Base-by-base conservation (phyloP, 2,113 vertebrate species). In the Gopherus flavomarginatus region DNA sequence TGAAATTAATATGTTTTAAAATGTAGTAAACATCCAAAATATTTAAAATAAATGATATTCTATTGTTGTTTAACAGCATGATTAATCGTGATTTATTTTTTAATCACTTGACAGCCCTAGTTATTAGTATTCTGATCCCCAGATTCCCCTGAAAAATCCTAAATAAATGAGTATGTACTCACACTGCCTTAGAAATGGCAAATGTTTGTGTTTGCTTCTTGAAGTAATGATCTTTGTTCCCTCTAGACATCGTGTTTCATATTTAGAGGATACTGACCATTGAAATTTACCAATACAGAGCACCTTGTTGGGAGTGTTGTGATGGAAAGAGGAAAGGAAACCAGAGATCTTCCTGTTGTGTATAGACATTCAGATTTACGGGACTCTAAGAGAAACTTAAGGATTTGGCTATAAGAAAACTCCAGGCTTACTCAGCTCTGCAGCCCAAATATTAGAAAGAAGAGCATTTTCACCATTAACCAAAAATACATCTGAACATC, bases 281-380 rank as follows among this genome's bases (percentile, higher is more conserved):
- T 95, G 95, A 90, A 90, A 81, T 93, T 94, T 96, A 92, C 89
- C 85, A 81, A 47, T 80, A 84, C 75, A 92, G 17, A 96, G 52
- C 84, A n/a, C 79, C 53, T 13, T 87, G 50, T 86, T 92, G 72
- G 69, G 59, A 91, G 7, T 56, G 84, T 90, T 44, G 86, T n/a
- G 94, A 86, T 90, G 17, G 75, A 88, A 85, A 89, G 5, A 22
- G 85, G 56, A 2, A 27, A 89, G 57, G 38, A 54, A 92, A 78
- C n/a, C 84, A 94, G 26, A 87, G 90, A 95, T 65, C 69, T 54
- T 95, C 75, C 44, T 94, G 65, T 69, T 91, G 4, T 38, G 21
- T 50, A 83, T 91, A 93, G 78, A 72, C 35, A 80, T 94, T 90
- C 17, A 21, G 88, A 85, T 90, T 96, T 94, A 87, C 85, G 79